Evolutionary conservation across 2,797 vertebrate genomes (phyloP).

Genomic region (Alcedo quadribrachys): DNA sequence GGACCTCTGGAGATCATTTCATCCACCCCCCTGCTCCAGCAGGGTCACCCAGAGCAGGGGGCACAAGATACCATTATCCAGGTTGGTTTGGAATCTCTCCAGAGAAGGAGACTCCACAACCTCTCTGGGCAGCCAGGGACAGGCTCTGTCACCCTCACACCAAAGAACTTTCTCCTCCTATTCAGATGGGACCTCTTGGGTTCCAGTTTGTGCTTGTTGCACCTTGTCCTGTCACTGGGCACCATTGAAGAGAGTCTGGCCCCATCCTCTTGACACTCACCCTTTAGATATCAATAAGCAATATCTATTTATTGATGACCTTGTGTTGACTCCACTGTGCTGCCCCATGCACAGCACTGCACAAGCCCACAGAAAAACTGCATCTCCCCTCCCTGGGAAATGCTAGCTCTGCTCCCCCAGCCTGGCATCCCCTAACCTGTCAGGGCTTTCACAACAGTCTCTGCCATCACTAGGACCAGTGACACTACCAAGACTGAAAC

Average conservation of each 20-base stretch:
- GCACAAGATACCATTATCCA: neutral
- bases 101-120: neutral
- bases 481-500: neutral
- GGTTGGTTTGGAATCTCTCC: neutral
- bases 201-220: neutral
- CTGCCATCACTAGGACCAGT: neutral
- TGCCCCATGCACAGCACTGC: fast-evolving
- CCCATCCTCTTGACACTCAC: neutral
- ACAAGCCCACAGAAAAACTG: neutral
- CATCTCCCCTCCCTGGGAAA: neutral
- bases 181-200: neutral
- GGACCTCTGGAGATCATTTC: neutral
- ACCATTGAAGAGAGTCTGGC: neutral
- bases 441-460: fast-evolving
- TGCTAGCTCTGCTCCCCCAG: neutral
- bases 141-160: neutral
- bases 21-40: neutral
- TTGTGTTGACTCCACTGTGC: fast-evolving
- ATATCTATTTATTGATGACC: neutral
- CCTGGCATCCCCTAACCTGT: neutral
- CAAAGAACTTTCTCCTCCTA: neutral
- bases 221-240: neutral
- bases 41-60: neutral
- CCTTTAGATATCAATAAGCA: neutral
- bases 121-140: neutral